A percentile compares a stretch with the other conserved stretches of the same genome.
Evolutionary conservation across 2,797 vertebrate species (phyloP).

Genomic region (Crenichthys baileyi): DNA sequence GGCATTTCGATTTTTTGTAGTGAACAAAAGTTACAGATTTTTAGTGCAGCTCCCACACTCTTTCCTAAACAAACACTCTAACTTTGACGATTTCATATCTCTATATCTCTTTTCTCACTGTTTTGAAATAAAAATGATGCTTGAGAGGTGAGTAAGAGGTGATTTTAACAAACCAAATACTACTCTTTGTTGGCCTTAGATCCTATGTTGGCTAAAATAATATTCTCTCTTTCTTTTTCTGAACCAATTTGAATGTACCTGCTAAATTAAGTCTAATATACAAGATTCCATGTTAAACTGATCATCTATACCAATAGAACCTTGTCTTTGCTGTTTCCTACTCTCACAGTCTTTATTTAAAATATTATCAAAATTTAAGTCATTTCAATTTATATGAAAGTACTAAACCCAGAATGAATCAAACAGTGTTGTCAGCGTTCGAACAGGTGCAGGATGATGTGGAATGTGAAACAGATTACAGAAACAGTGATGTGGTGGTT

Average conservation of each 20-base stretch:
- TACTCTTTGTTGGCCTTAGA: no score
- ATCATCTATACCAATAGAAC: no score
- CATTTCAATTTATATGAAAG: neutral
- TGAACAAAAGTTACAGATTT: neutral
- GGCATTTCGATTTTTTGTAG: no score
- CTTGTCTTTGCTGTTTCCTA: neutral
- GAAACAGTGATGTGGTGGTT: slow-evolving; percentile 5
- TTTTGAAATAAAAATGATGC: neutral
- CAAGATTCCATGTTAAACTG: neutral
- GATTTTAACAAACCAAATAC: no score
- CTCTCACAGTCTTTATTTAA: neutral
- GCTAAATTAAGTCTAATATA: neutral
- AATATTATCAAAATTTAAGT: neutral
- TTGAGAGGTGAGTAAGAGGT: neutral
- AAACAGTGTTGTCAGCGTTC: no score
- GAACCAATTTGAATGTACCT: neutral
- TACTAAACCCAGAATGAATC: neutral
- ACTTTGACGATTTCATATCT: no score
- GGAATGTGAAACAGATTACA: neutral
- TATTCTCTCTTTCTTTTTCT: neutral
- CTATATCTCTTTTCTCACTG: neutral
- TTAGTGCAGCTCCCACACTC: neutral
- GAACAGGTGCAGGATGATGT: neutral
- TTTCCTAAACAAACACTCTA: neutral
- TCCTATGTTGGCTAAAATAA: no score